These are phyloP conservation scores for Lutraria rhynchaena DNA, from an alignment of 1,140 invertebrate genomes.

Conservation along the genomic window DNA sequence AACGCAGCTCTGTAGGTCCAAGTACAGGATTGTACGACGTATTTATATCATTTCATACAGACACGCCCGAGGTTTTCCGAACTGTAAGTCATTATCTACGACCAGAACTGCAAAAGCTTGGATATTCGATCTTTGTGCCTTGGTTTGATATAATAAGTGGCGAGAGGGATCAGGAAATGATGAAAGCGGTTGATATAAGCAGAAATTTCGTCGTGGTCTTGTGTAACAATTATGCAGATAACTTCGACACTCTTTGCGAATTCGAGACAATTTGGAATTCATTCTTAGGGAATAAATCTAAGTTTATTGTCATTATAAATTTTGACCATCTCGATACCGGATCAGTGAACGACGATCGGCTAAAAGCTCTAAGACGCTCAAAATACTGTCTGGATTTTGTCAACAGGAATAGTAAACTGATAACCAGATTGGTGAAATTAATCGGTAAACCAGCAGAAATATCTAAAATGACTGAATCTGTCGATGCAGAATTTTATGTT, in stretches of 20 bases:
- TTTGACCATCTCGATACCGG: neutral
- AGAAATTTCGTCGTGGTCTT: constrained; percentile 20
- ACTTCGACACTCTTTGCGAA: constrained; percentile 3
- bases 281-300: constrained; percentile 7
- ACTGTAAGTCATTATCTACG: neutral
- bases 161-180: neutral
- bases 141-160: neutral
- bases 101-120: neutral
- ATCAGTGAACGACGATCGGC: neutral
- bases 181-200: neutral
- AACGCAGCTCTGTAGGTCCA: neutral
- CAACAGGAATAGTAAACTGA: neutral
- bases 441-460: constrained; percentile 15
- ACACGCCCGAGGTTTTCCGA: constrained; percentile 6
- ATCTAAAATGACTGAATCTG: neutral
- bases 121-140: constrained; percentile 12
- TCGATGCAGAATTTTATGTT: neutral
- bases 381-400: neutral
- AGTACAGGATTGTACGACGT: constrained; percentile 2
- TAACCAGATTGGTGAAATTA: neutral
- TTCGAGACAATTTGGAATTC: constrained; percentile 25
- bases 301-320: constrained; percentile 30
- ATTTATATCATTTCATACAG: neutral
- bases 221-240: neutral
- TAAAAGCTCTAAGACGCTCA: constrained; percentile 5